Evolutionary conservation across 2,113 vertebrate genomes (phyloP).

Genomic region (Pteronura brasiliensis): DNA sequence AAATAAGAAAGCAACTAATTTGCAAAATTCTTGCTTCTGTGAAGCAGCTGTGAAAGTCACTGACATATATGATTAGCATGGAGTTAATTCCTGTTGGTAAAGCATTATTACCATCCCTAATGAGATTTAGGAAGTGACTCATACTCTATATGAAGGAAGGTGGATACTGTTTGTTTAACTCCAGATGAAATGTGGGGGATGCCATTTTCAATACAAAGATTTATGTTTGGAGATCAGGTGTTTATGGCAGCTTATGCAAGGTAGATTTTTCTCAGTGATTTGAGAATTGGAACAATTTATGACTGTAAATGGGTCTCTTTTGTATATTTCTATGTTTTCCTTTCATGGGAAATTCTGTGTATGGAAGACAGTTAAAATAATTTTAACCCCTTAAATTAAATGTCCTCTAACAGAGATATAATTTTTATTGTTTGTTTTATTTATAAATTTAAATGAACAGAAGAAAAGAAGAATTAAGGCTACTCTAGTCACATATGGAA

Average conservation of each 20-base stretch:
- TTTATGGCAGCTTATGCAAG: conserved; percentile 14
- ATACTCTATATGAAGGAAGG: conserved; percentile 61
- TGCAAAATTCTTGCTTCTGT: conserved; percentile 76
- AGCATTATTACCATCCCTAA: conserved; percentile 51
- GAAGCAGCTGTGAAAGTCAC: conserved; percentile 76
- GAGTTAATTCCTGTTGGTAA: conserved; percentile 80
- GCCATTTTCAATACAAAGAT: neutral
- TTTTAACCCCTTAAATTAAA: neutral
- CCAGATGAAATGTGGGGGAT: conserved; percentile 56
- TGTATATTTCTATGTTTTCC: neutral
- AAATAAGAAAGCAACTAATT: conserved; percentile 79
- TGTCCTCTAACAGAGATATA: neutral
- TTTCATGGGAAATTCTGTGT: neutral
- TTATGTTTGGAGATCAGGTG: conserved; percentile 3
- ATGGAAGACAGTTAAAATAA: neutral
- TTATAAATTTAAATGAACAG: neutral
- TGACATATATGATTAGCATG: conserved; percentile 80
- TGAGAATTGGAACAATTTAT: conserved; percentile 10
- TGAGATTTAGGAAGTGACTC: conserved; percentile 72
- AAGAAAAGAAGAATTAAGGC: neutral
- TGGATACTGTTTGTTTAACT: conserved; percentile 59
- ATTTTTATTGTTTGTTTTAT: neutral
- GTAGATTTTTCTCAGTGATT: neutral
- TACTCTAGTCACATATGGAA: neutral
- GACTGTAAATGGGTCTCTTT: conserved; percentile 10